A percentile compares a stretch with the other conserved stretches of the same genome.
phyloP scores from a whole-genome alignment of 2,113 vertebrate genomes.

The Terrapene triunguis region DNA sequence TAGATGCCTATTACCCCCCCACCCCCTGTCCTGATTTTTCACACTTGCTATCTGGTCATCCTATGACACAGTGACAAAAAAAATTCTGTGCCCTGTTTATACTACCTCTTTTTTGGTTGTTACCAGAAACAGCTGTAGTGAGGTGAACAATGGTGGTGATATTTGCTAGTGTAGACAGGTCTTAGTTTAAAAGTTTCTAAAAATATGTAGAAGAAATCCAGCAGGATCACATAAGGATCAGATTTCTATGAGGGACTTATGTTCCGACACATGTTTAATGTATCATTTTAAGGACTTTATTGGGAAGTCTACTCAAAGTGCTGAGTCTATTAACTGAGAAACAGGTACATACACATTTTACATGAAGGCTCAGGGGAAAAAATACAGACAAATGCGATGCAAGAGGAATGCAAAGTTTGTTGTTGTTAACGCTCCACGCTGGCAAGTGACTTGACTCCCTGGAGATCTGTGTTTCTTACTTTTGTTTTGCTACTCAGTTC shows the following conservation, averaged over 20 bases:
- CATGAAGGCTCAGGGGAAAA: background rate
- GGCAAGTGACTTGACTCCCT: background rate
- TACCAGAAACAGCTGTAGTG: background rate
- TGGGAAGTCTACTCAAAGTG: accelerated
- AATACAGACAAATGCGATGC: background rate
- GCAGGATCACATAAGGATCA: background rate
- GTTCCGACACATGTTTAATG: background rate
- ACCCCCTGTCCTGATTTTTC: too few relatives aligned
- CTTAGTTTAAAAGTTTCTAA: background rate
- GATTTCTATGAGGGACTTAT: background rate
- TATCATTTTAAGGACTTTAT: background rate
- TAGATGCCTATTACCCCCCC: too few relatives aligned
- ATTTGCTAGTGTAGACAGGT: background rate
- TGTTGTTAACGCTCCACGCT: background rate
- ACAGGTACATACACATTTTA: background rate
- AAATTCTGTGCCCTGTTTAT: background rate
- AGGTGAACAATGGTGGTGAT: background rate
- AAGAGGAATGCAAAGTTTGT: background rate
- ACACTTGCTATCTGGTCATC: too few relatives aligned
- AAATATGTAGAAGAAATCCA: background rate
- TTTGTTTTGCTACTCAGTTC: background rate
- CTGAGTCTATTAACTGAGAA: background rate
- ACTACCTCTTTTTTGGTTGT: accelerated
- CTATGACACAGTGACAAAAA: background rate
- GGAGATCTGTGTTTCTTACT: background rate